Base-by-base conservation (phyloP, 2,113 vertebrate species). In the Onychorhynchus coronatus region DNA sequence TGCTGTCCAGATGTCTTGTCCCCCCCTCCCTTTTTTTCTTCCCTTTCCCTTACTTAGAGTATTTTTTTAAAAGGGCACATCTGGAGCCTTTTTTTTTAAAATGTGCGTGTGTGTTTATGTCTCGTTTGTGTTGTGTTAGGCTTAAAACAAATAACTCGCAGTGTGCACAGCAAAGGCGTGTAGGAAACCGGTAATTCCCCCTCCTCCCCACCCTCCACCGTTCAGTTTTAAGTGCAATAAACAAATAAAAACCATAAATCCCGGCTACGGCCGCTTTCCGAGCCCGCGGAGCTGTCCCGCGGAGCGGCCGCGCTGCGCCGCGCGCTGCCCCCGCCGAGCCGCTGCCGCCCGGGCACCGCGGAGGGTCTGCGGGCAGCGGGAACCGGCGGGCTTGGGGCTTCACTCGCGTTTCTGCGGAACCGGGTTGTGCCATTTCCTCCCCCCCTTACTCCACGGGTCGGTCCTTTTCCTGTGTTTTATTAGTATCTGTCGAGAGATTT, bases 1-100 rank as follows among this genome's bases (percentile, higher is more conserved):
- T 96, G 89, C 88, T 89, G 89, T 93, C 95, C 95, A 96, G 95
- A 95, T 96, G 93, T 96, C 87, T 92, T 85, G 91, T 93, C 75
- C 84, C 84, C 42, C 80, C 80, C 74, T 70, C 81, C 70, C 33
- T 89, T 85, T 95, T 96, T 90, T 94, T 74, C 81, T 94, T 93
- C 88, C 88, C 85, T 93, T 95, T 81, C 93, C 96, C 95, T 89
- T 85, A 93, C 77, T 94, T 92, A 62, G 84, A 91, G 50, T 87
- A 68, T 85, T 93, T 94, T 96, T 97, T 95, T 95, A 14, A 92
- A 96, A 95, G 89, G 91, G 93, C 95, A 93, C 94, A 95, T 95
- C 94, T 97, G 96, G 95, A 96, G 94, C 90, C 92, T 81, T 97
- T 95, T 95, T 93, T 59, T 5, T 59, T 91, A 93, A 94, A 89